Base-by-base conservation (phyloP, 2,797 vertebrate species). In the Bovichtus variegatus region DNA sequence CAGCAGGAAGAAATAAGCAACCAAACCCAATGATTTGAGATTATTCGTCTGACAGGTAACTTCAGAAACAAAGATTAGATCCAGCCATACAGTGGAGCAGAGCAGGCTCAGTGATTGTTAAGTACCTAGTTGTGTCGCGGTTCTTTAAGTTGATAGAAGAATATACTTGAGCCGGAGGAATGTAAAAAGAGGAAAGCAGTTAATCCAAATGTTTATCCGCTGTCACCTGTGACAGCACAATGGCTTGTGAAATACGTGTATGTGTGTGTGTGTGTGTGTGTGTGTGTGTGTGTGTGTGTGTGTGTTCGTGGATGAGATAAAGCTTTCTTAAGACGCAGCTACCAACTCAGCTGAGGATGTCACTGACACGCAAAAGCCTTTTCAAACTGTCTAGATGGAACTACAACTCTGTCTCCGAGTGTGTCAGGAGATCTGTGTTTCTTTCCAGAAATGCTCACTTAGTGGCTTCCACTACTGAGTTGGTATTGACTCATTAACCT, bases 191-290 rank as follows among this genome's bases (percentile, higher is more conserved):
- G 16, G 13, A 54, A 65, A 53, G 76, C 61, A 41, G 73, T 74
- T 88, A 86, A 89, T 87, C 81, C 73, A 77, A 79, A 87, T 85
- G 76, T 89, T 89, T 87, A 88, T 86, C 78, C 60, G 4, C 87
- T 84, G 81, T 89, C 88, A 89, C 81, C 78, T 82, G 74, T 83
- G 80, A 91, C 86, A 84, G 78, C 78, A 46, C 75, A 64, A 63
- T 54, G 65, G 65, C 78, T 84, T 65, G 57, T 34, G 51, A 75
- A 72, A 60, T 51, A 25, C 9, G 25, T 18, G 16, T 50, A 57
- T 59, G 51, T 25, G 27, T 19, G 15, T 54, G 66, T 47, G 47
- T 38, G 27, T 44, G 43, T 58, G 43, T 40, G 38, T 41, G 41
- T 43, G 53, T 61, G 55, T 9, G 47, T 2, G 25, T 60, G 19